Evolutionary conservation across 2,888 invertebrate species (phyloP).

Genomic region (Diabrotica balteata): DNA sequence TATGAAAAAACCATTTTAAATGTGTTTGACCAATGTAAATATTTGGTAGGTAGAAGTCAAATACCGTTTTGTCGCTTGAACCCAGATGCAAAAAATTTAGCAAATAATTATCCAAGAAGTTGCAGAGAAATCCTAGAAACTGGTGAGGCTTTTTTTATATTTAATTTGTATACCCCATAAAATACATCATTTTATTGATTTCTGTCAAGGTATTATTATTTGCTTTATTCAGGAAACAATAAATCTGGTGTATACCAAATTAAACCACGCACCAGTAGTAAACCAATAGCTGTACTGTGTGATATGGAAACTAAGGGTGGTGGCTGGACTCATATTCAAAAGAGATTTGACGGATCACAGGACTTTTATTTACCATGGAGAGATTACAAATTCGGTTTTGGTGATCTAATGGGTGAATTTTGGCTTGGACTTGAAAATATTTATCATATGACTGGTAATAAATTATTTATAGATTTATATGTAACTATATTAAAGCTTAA

Average conservation of each 20-base stretch:
- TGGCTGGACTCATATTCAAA: constrained; percentile 10
- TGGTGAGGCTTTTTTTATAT: not conserved
- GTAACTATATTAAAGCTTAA: not conserved
- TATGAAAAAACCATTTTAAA: not conserved
- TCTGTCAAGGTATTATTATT: no score
- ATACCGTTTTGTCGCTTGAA: not conserved
- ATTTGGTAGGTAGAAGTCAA: constrained; percentile 2
- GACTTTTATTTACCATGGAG: constrained; percentile 4
- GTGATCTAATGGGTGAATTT: constrained; percentile 13
- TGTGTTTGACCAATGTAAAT: not conserved
- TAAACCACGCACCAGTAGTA: not conserved
- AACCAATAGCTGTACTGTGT: not conserved
- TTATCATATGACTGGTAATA: constrained; percentile 3
- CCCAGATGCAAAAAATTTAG: not conserved
- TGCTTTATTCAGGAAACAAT: constrained; percentile 1
- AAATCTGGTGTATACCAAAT: constrained; percentile 8
- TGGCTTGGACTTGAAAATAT: constrained; percentile 10
- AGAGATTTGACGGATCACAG: constrained; percentile 14
- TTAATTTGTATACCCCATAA: not conserved
- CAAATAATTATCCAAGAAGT: not conserved
- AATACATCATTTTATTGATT: no score
- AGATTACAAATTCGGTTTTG: constrained; percentile 16
- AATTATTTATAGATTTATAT: not conserved
- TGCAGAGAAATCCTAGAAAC: constrained; percentile 2
- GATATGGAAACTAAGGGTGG: constrained; percentile 16